A percentile compares a stretch with the other conserved stretches of the same genome.
phyloP scores from a whole-genome alignment of 2,113 vertebrate species.

The Chrysemys picta region DNA sequence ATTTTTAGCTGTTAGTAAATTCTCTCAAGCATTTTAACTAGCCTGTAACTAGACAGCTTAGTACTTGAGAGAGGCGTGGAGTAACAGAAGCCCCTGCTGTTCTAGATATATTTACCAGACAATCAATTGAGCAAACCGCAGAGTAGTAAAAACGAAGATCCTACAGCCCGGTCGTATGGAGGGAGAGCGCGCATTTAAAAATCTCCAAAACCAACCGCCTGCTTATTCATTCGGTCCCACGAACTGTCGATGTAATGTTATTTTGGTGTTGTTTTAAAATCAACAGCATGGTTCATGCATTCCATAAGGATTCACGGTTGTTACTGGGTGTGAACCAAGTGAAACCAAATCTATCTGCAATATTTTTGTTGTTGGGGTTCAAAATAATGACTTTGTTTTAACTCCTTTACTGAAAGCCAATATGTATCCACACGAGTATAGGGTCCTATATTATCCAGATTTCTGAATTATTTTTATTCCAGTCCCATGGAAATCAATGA shows the following conservation, averaged over 20 bases:
- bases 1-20: constrained; percentile 48
- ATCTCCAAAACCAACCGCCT: not conserved
- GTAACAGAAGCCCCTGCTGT: not conserved
- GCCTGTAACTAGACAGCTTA: constrained; percentile 32
- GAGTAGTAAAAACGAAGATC: not conserved
- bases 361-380: no score
- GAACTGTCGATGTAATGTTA: not conserved
- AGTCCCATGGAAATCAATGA: not conserved
- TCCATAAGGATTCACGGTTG: no score
- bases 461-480: not conserved
- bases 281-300: not conserved
- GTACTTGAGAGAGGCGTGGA: not conserved
- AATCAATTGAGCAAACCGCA: not conserved
- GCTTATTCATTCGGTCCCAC: not conserved
- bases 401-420: not conserved
- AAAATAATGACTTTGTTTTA: not conserved
- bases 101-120: not conserved
- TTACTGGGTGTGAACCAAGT: not conserved
- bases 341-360: not conserved
- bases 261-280: not conserved
- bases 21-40: constrained; percentile 24
- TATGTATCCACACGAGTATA: not conserved
- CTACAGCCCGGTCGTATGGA: not conserved
- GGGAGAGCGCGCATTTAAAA: not conserved
- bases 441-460: not conserved